Base-by-base conservation (phyloP, 2,888 invertebrate species). In the Erannis defoliaria region DNA sequence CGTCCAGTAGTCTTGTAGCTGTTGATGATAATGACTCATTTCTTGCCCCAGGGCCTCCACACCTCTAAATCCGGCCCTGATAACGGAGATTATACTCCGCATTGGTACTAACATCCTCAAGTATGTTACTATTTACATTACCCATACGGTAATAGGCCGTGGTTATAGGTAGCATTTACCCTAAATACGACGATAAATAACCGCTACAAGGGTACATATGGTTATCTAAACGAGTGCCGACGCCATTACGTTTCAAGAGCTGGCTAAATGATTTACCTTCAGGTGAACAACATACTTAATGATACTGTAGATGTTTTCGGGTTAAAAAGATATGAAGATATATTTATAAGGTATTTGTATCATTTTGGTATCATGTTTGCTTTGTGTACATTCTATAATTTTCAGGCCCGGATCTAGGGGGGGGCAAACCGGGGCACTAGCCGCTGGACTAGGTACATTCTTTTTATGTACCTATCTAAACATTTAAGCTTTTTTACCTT, bases 141-240 rank as follows among this genome's bases (percentile, higher is more conserved):
- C 53, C 35, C 62, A 43, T 55, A 69, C 51, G 63, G 37, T 65
- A 64, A 65, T 58, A 75, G 75, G 74, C 9, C 31, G 59, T 55
- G 51, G 56, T 64, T 66, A 65, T 61, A 75, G 75, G 75, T 76
- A 72, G 64, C 80, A 71, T 75, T 83, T 80, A 78, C 74, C 76
- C 76, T 76, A 78, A 81, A 76, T 68, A 70, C 62, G 46, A 66
- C 66, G 70, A 78, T 85, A 83, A 84, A 85, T 82, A 79, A 70
- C 73, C 48, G 33, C 54, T 66, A 66, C 66, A 64, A 66, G 69
- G 69, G 67, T 70, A 65, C 63, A 57, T 73, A 73, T 76, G 64
- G 59, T 74, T 80, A 82, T 80, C 80, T 75, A 70, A 78, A 80
- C 73, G 78, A 70, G 64, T 59, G 38, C 64, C 67, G 69, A 65